Conservation (phyloP, 2,888 invertebrate genomes). For the Agrilus cyanescens region DNA sequence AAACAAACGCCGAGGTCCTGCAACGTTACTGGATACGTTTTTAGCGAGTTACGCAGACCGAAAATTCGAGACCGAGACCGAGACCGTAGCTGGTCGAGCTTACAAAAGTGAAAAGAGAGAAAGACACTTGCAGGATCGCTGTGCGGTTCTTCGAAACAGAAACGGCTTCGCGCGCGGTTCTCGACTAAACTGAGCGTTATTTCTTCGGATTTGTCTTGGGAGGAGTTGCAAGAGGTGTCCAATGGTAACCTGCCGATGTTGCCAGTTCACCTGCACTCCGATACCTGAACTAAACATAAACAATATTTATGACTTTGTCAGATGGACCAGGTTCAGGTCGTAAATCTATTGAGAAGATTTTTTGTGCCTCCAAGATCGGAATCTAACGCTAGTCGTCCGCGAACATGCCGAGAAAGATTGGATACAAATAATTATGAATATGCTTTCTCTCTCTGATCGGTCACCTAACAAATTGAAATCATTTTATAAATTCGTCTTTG, state of each 20-base stretch:
- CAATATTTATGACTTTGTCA: slow-evolving; percentile 39
- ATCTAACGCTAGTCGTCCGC: slow-evolving; percentile 21
- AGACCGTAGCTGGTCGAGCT: too few relatives aligned
- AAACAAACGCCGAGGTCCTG: too few relatives aligned
- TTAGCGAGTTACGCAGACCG: too few relatives aligned
- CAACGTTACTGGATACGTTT: too few relatives aligned
- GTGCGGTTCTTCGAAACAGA: background rate
- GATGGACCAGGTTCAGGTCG: slow-evolving; percentile 34
- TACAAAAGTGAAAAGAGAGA: too few relatives aligned
- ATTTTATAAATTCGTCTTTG: too few relatives aligned
- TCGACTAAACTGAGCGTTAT: slow-evolving; percentile 27
- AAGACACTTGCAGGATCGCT: too few relatives aligned
- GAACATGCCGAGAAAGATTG: too few relatives aligned
- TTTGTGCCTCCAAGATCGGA: slow-evolving; percentile 25
- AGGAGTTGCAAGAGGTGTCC: slow-evolving; percentile 28
- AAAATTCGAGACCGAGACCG: too few relatives aligned
- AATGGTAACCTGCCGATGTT: slow-evolving; percentile 32
- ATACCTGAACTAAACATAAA: slow-evolving; percentile 33
- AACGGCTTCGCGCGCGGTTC: slow-evolving; percentile 27
- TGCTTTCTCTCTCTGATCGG: too few relatives aligned
- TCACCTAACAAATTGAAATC: too few relatives aligned
- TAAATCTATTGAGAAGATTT: slow-evolving; percentile 33
- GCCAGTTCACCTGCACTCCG: slow-evolving; percentile 31
- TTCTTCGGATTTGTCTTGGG: slow-evolving; percentile 25
- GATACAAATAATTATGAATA: too few relatives aligned